Base-by-base conservation (phyloP, 2,113 vertebrate genomes). In the Notiomystis cincta region DNA sequence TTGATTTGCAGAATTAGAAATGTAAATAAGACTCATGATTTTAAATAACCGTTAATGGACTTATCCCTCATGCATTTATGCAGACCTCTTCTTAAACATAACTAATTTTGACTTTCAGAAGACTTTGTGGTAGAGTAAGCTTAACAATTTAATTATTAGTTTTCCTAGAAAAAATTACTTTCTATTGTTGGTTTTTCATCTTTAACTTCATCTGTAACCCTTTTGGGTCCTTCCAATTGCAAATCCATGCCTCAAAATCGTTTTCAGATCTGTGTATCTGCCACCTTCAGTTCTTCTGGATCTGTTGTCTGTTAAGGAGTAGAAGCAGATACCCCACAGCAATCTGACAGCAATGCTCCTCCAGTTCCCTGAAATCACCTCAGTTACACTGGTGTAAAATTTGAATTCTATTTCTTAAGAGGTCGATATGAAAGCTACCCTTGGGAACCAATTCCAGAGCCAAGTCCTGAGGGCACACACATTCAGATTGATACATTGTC, bases 61-160 rank as follows among this genome's bases (percentile, higher is more conserved):
- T 70, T 85, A 58, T 19, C 10, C 45, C 13, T 91, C 58, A 65
- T 70, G 6, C 85, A 92, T 96, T 94, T 92, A 90, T 89, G 44
- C 40, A 81, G 67, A 27, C 10, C 18, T 76, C 4, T 33, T 50
- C 48, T 95, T 70, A 83, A 80, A 45, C 6, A 7, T 33, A 65
- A 53, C 40, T 78, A 51, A 79, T 48, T 89, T 47, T 87, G 69
- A 94, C 81, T 94, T 93, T 89, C 65, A 95, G 51, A 93, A 47
- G 35, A 71, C 77, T 78, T 90, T 90, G 75, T 24, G 13, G 18
- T 23, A 89, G 11, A 83, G 10, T 30, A 82, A 62, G 18, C 8
- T 77, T 47, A 70, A 57, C 23, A 33, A 31, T 58, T 60, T 54
- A 57, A 72, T 64, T 47, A 35, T 15, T 15, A 23, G 14, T 61